These are phyloP conservation scores for Alloscopus bannaensis DNA, from an alignment of 2,888 invertebrate genomes.

Conservation along the genomic window DNA sequence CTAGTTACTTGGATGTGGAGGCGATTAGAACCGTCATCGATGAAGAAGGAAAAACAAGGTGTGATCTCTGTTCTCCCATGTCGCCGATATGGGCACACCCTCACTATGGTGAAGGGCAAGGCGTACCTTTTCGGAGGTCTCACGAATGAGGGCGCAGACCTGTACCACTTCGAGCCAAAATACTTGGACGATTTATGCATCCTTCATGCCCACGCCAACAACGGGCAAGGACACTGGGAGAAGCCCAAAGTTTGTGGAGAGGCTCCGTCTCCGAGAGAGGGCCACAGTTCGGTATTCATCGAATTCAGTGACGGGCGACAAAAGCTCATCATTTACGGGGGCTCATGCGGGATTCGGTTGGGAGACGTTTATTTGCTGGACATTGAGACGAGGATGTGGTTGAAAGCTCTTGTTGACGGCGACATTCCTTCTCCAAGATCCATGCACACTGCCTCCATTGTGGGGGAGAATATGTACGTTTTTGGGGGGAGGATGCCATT, in stretches of 20 bases:
- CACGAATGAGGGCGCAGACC: constrained; percentile 96
- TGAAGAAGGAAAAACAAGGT: no score
- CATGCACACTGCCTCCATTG: constrained; percentile 95
- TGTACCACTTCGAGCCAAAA: constrained; percentile 79
- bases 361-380: constrained; percentile 93
- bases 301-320: constrained; percentile 86
- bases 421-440: constrained; percentile 94
- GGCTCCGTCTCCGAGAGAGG: constrained; percentile 95
- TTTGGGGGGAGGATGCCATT: constrained; percentile 99
- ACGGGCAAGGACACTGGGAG: constrained; percentile 87
- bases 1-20: constrained; percentile 93
- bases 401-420: constrained; percentile 90
- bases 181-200: constrained; percentile 98
- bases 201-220: constrained; percentile 88
- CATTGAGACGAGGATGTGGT: constrained; percentile 90
- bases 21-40: constrained; percentile 91
- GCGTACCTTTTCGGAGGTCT: constrained; percentile 98
- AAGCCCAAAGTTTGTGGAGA: constrained; percentile 92
- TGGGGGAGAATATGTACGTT: constrained; percentile 96
- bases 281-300: constrained; percentile 96
- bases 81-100: constrained; percentile 97
- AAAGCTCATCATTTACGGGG: constrained; percentile 96
- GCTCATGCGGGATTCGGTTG: constrained; percentile 98
- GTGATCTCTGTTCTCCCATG: no score
- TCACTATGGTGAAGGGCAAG: constrained; percentile 94